A percentile compares a stretch with the other conserved stretches of the same genome.
Conservation (phyloP, 1,140 invertebrate genomes). For the Camponotus vicinus region DNA sequence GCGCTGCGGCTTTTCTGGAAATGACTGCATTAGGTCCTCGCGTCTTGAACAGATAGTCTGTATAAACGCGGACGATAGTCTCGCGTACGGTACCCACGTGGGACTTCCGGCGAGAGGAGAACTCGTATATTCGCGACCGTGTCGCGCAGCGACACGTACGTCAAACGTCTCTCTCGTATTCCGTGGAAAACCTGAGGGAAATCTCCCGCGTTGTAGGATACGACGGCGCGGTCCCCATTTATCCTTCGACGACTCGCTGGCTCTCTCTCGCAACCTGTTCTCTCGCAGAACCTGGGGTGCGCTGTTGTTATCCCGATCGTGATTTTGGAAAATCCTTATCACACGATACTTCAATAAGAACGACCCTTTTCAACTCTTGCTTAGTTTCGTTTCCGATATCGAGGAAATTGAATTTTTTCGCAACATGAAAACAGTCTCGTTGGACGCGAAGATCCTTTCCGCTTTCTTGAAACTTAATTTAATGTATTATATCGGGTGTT, state of each 20-base stretch:
- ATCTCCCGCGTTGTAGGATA: constrained; percentile 81
- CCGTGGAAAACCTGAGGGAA: constrained; percentile 84
- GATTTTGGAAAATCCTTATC: constrained; percentile 39
- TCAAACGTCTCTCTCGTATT: constrained; percentile 76
- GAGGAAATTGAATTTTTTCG: constrained; percentile 15
- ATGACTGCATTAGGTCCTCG: constrained; percentile 62
- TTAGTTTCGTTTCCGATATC: background rate
- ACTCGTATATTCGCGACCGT: constrained; percentile 63
- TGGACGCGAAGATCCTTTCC: background rate
- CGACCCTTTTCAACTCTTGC: background rate
- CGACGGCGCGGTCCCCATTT: constrained; percentile 82
- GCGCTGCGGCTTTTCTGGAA: constrained; percentile 68
- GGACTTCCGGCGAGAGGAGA: constrained; percentile 59
- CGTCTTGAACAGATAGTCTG: constrained; percentile 61
- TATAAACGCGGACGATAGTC: constrained; percentile 29
- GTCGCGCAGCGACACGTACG: constrained; percentile 64
- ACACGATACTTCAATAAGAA: constrained; percentile 5
- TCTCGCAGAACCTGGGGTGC: background rate
- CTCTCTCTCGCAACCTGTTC: background rate
- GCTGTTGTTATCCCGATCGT: constrained; percentile 31
- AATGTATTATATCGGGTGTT: background rate
- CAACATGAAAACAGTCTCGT: background rate
- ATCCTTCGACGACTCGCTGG: constrained; percentile 74
- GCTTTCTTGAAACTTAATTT: background rate
- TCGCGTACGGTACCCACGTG: constrained; percentile 46